Conservation (phyloP, 2,113 vertebrate species). For the Lampris megalopsis region DNA sequence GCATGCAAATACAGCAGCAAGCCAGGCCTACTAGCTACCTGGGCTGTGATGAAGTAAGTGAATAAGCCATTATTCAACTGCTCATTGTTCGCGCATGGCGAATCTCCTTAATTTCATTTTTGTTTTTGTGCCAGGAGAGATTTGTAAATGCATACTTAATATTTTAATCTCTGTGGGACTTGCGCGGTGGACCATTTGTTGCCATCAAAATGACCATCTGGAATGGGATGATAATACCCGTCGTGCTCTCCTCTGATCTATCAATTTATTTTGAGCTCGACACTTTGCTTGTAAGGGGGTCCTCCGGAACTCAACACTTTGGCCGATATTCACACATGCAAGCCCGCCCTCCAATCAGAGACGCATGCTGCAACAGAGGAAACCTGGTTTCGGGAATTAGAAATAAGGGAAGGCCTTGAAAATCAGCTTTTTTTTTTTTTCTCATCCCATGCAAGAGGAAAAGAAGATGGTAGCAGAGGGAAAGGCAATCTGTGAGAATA, state of each 20-base stretch:
- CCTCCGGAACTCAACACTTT: conserved; percentile 35
- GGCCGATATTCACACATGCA: conserved; percentile 11
- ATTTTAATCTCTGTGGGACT: conserved; percentile 79
- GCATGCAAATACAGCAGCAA: conserved; percentile 61
- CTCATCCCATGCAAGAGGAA: conserved; percentile 57
- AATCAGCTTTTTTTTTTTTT: conserved; percentile 52
- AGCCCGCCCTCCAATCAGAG: conserved; percentile 19
- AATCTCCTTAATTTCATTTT: conserved; percentile 80
- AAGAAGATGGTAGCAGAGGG: conserved; percentile 56
- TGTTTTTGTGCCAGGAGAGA: conserved; percentile 80
- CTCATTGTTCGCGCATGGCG: conserved; percentile 77
- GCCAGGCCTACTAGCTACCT: conserved; percentile 62
- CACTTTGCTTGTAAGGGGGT: conserved; percentile 36
- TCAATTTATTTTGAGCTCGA: conserved; percentile 64
- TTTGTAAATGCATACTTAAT: conserved; percentile 80
- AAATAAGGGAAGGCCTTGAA: conserved; percentile 59
- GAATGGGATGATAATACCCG: conserved; percentile 76
- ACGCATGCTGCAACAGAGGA: conserved; percentile 35
- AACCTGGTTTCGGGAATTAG: conserved; percentile 48
- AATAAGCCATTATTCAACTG: conserved; percentile 75
- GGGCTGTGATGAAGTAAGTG: conserved; percentile 72
- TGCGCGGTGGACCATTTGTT: conserved; percentile 75
- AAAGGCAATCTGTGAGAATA: conserved; percentile 34
- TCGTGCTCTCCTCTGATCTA: conserved; percentile 68
- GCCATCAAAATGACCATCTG: conserved; percentile 82